These are phyloP conservation scores for Rhodeus uyekii DNA, from an alignment of 2,797 vertebrate species.

Conservation along the genomic window DNA sequence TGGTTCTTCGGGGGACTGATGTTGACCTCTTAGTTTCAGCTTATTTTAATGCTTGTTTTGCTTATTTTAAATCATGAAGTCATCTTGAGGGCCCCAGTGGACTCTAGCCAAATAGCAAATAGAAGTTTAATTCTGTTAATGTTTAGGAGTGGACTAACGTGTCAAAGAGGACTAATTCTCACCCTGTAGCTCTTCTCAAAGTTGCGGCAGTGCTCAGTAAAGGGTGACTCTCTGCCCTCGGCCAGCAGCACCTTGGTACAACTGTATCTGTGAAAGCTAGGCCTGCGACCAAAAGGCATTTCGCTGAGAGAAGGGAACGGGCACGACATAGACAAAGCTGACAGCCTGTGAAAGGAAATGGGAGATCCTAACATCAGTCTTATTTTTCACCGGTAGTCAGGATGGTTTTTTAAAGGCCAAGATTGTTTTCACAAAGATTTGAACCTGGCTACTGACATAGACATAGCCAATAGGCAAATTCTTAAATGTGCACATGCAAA, in stretches of 20 bases:
- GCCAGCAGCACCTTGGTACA: constrained; percentile 93
- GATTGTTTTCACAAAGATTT: neutral
- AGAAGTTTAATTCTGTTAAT: neutral
- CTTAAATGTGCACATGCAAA: neutral
- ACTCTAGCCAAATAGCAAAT: neutral
- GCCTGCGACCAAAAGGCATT: constrained; percentile 81
- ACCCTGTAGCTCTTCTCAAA: constrained; percentile 89
- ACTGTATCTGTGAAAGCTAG: constrained; percentile 85
- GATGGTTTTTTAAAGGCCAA: neutral
- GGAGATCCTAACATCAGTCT: neutral
- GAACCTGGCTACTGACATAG: neutral
- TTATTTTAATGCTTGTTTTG: neutral
- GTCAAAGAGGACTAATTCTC: constrained; percentile 54
- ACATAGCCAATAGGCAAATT: neutral
- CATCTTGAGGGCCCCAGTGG: neutral
- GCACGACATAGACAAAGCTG: constrained; percentile 77
- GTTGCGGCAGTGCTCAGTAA: constrained; percentile 86
- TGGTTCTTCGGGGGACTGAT: no score
- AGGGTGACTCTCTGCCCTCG: constrained; percentile 83
- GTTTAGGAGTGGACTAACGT: neutral
- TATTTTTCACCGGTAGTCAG: neutral
- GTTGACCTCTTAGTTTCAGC: no score
- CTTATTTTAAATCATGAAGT: neutral
- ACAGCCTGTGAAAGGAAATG: constrained; percentile 62
- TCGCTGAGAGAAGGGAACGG: constrained; percentile 76